phyloP scores from a whole-genome alignment of 2,888 invertebrate genomes.

The Tricholauxania praeusta region DNA sequence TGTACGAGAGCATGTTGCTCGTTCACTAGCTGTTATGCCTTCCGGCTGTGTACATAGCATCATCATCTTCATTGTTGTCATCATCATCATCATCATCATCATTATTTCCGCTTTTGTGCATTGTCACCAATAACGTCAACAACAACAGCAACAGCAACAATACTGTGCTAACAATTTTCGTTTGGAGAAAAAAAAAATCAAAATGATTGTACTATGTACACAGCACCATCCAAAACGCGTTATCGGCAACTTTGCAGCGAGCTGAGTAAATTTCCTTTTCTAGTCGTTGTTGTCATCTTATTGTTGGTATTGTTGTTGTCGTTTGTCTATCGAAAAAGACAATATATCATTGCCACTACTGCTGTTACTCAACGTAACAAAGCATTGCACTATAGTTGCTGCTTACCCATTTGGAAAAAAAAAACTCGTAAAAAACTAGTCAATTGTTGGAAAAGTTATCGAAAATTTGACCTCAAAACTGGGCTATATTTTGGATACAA shows the following conservation, averaged over 20 bases:
- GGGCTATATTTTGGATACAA: too few species aligned
- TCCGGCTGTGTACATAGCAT: constrained; percentile 22
- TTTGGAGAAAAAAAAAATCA: not conserved
- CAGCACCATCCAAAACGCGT: constrained; percentile 28
- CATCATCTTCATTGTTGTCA: constrained; percentile 4
- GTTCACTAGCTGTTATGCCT: constrained; percentile 22
- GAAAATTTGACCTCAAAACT: too few species aligned
- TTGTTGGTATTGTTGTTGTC: constrained; percentile 11
- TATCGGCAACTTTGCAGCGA: constrained; percentile 32
- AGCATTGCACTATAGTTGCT: constrained; percentile 31
- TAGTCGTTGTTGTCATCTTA: constrained; percentile 4
- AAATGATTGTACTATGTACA: not conserved
- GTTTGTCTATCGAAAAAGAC: constrained; percentile 20
- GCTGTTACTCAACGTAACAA: constrained; percentile 27
- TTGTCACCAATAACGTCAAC: constrained; percentile 12
- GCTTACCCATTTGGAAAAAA: not conserved
- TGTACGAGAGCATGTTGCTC: constrained; percentile 13
- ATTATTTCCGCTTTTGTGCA: constrained; percentile 30
- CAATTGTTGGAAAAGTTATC: too few species aligned
- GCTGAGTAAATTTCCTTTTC: constrained; percentile 27
- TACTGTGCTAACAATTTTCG: constrained; percentile 4
- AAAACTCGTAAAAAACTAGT: too few species aligned
- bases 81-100: constrained; percentile 24
- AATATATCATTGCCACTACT: constrained; percentile 25
- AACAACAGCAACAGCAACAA: constrained; percentile 33